Base-by-base conservation (phyloP, 2,888 invertebrate species). In the Drosophila macrospina region DNA sequence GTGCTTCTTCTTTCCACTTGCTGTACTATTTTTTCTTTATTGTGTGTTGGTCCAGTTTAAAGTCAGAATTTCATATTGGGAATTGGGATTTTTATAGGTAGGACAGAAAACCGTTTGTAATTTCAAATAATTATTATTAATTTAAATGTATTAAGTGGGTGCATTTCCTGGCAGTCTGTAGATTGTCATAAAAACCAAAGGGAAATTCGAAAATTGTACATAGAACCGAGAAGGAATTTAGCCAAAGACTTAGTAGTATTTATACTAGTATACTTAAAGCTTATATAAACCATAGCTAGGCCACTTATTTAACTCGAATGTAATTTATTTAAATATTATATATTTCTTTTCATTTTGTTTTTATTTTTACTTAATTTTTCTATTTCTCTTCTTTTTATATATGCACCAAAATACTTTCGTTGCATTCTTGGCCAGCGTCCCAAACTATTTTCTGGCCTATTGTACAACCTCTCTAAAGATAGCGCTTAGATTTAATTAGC, bases 401-500 rank as follows among this genome's bases (percentile, higher is more conserved):
- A 51, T 69, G 74, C 74, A 70, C 67, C 74, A 67, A 70, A 62
- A 57, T 39, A 37, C 52, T 15, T 67, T 69, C 64, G 69, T 67
- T 70, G 65, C 66, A 47, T 55, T 70, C 44, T 37, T 36, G 39
- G 11, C 47, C 50, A 45, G 36, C 10, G 5, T 11, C 13, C 4
- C 11, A 7, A 28, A 2, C 5, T 32, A 3, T 20, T 13, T 0
- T 8, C 20, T 50, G 54, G 44, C 59, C 55, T 85, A 75, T 56
- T 73, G 71, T 78, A 85, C 86, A 83, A 86, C 85, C 86, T 86
- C 67, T 52, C 44, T 61, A 41, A 52, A 44, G 28, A 60, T 61
- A 37, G 48, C 15, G 45, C 66, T 52, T 91, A 91, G 57, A 83
- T 78, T 77, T 85, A 89, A 91, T 92, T 92, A 92, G 91, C 92